Evolutionary conservation across 2,888 invertebrate genomes (phyloP), one percentile per base, ranked within the genome.

Genomic region (Chironomus tentans): DNA sequence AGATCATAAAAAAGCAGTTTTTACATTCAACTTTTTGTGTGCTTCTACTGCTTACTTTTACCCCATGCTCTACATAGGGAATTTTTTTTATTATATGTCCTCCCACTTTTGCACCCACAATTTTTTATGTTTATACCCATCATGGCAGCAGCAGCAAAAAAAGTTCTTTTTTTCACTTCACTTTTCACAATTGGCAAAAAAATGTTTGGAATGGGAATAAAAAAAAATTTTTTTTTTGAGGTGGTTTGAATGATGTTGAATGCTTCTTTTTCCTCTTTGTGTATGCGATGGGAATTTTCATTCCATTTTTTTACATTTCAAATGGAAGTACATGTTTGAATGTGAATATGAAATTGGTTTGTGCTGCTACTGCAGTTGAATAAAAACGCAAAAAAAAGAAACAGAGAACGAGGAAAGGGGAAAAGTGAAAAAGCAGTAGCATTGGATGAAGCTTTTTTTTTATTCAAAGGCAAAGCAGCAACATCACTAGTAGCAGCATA

Each of bases 1-100:
- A 71, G 56, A 71, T 56, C 46, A 71, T 71, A 71, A 71, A 56
- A 71, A 71, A 71, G 71, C 71, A 71, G 71, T 71, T 71, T 68
- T 71, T 71, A 71, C 56, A 56, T 71, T 71, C 71, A 71, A 71
- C 71, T 22, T 71, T 71, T 71, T 56, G 13, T 62, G 10, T 38
- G 38, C 38, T 38, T 38, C 38, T 38, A 7, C 38, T 38, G 38
- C 38, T 38, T 38, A 38, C 38, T 38, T 38, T 10, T 38, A 38
- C 38, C 38, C 38, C 38, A 38, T 10, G 10, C 38, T 38, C 38
- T 10, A 38, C 7, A 38, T 7, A 38, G 38, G 10, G 10, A 10
- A 10, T 38, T 38, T 38, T 38, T 38, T 38, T 38, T 38, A 38
- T 38, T 38, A 38, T 38, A 38, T 62, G 13, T 50, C 50, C 15